Percentiles rank a stretch among this genome's conserved stretches.
These are phyloP conservation scores for Silurus glanis DNA, from an alignment of 2,113 vertebrate species.

Conservation along the genomic window DNA sequence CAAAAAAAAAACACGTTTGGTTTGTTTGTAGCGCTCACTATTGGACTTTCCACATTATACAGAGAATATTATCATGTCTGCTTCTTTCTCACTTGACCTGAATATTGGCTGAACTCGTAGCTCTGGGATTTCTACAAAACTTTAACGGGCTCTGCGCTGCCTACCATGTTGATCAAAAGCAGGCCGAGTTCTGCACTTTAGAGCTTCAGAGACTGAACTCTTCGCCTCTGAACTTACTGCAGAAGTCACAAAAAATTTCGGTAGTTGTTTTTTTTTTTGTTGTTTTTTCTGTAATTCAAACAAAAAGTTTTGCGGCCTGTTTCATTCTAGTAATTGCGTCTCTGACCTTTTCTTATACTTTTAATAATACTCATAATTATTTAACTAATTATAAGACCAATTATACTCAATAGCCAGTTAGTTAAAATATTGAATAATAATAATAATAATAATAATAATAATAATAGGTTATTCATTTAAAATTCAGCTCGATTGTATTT, in stretches of 20 bases:
- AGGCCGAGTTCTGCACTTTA: conserved; percentile 10
- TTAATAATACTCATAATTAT: no score
- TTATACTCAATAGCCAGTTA: no score
- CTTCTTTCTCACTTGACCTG: neutral
- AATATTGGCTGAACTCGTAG: conserved; percentile 5
- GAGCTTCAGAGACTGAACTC: conserved; percentile 6
- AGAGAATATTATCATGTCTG: no score
- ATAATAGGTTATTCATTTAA: no score
- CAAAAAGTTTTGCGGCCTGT: no score
- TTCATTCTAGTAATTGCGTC: no score
- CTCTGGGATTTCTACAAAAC: conserved; percentile 26
- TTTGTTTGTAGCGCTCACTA: neutral
- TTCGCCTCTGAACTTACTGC: conserved; percentile 13
- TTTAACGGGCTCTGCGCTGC: neutral
- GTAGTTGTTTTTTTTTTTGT: neutral
- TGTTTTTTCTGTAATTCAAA: neutral
- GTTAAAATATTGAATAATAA: no score
- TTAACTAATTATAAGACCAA: no score
- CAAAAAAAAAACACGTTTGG: neutral
- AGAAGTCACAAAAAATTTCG: neutral
- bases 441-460: no score
- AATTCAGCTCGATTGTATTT: no score
- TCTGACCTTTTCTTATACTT: no score
- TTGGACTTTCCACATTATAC: neutral
- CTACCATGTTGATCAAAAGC: conserved; percentile 28